These are phyloP conservation scores for Nemopilema nomurai DNA, from an alignment of 30 jellyfish, hydroid and myxozoan genomes.

Conservation along the genomic window DNA sequence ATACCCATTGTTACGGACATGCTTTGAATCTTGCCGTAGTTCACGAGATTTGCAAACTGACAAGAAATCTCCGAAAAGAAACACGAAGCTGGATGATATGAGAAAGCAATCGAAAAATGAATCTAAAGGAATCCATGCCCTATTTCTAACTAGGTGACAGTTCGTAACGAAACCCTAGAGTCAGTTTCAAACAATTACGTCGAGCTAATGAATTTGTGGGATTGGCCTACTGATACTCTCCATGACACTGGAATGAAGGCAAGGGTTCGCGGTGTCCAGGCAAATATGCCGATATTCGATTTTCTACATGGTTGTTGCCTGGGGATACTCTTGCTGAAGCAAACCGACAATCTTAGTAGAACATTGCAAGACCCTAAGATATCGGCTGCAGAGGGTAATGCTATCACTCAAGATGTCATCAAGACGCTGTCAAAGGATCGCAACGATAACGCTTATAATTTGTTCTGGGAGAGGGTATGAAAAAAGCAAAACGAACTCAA, in stretches of 20 bases:
- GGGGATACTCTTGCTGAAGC: constrained; percentile 13
- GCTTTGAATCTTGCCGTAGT: constrained; percentile 56
- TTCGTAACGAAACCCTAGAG: constrained; percentile 26
- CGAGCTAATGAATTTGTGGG: constrained; percentile 45
- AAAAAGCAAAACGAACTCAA: constrained; percentile 53
- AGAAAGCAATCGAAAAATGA: constrained; percentile 48
- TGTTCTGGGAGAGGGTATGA: constrained; percentile 58
- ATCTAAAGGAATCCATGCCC: constrained; percentile 48
- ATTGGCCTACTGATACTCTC: constrained; percentile 36
- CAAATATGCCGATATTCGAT: constrained; percentile 28
- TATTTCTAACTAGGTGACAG: constrained; percentile 36
- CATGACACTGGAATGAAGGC: constrained; percentile 38
- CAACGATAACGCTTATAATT: constrained; percentile 30
- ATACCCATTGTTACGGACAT: constrained; percentile 50
- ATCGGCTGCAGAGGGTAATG: constrained; percentile 48
- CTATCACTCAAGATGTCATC: constrained; percentile 39
- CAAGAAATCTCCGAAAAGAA: constrained; percentile 43
- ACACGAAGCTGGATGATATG: constrained; percentile 54
- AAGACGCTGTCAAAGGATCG: constrained; percentile 35
- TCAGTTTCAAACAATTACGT: constrained; percentile 33
- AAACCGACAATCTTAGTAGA: constrained; percentile 25
- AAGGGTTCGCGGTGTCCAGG: constrained; percentile 27
- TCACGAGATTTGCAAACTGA: constrained; percentile 34
- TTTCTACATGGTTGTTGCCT: constrained; percentile 18
- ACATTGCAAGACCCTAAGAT: constrained; percentile 47